Conservation (phyloP, 1,140 invertebrate species). For the Patella vulgata region DNA sequence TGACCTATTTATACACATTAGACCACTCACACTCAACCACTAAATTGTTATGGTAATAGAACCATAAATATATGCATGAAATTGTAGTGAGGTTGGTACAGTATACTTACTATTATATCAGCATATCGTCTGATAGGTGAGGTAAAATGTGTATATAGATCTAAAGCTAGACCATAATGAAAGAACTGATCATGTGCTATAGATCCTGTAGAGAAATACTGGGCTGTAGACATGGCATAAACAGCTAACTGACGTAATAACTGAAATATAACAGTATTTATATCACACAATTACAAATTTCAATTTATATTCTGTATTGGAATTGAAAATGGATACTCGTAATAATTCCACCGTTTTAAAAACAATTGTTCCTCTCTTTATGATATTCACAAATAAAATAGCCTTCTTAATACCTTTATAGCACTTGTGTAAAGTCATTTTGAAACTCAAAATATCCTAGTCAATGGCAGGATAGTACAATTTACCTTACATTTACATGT, state of each 20-base stretch:
- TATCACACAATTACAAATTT: neutral
- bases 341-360: neutral
- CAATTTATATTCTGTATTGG: neutral
- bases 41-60: too few relatives aligned
- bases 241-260: constrained; percentile 62
- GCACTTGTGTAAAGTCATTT: too few relatives aligned
- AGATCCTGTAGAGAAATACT: constrained; percentile 64
- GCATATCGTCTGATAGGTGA: constrained; percentile 68
- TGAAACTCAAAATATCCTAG: too few relatives aligned
- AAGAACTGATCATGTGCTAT: constrained; percentile 51
- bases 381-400: too few relatives aligned
- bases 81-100: too few relatives aligned
- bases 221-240: constrained; percentile 64
- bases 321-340: neutral
- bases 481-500: too few relatives aligned
- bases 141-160: constrained; percentile 67
- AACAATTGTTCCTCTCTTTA: neutral
- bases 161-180: constrained; percentile 66
- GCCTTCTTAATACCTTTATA: too few relatives aligned
- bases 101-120: constrained; percentile 56
- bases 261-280: constrained; percentile 31
- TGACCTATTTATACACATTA: too few relatives aligned
- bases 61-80: too few relatives aligned
- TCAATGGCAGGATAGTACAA: too few relatives aligned
- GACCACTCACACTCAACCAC: too few relatives aligned